phyloP scores from a whole-genome alignment of 1,140 invertebrate species.

The Nephotettix cincticeps region DNA sequence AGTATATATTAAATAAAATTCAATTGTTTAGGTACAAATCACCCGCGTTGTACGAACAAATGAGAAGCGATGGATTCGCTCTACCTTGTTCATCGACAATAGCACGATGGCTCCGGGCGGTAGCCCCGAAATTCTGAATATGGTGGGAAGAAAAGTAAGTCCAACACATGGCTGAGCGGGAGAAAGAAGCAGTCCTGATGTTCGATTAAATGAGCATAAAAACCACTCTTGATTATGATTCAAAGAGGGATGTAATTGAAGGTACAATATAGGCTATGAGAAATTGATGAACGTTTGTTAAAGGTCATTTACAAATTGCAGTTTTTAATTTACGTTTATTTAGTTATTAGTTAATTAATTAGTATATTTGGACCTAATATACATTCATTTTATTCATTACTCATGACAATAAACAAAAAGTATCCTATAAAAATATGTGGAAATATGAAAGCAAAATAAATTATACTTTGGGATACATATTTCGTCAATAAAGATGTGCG shows the following conservation, averaged over 20 bases:
- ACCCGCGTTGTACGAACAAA: conserved; percentile 23
- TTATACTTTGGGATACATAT: too few relatives aligned
- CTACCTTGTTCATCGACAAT: conserved; percentile 14
- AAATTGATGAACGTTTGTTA: too few relatives aligned
- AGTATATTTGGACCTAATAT: too few relatives aligned
- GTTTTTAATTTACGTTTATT: too few relatives aligned
- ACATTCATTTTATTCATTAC: too few relatives aligned
- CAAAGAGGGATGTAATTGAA: conserved; percentile 23
- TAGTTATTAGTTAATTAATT: too few relatives aligned
- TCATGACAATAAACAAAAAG: too few relatives aligned
- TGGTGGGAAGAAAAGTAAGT: conserved; percentile 23
- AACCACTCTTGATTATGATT: conserved; percentile 23
- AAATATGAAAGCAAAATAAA: too few relatives aligned
- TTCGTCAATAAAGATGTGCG: too few relatives aligned
- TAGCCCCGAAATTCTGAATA: neutral
- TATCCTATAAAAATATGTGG: too few relatives aligned
- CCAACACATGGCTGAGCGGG: conserved; percentile 6
- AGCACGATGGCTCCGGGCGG: conserved; percentile 22
- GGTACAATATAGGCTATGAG: neutral
- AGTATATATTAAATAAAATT: too few relatives aligned
- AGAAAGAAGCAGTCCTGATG: conserved; percentile 18
- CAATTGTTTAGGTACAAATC: conserved; percentile 25
- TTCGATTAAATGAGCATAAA: conserved; percentile 29
- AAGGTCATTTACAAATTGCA: too few relatives aligned
- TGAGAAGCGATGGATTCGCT: conserved; percentile 19